phyloP scores from a whole-genome alignment of 1,140 invertebrate species.

The Xylocopa sonorina region DNA sequence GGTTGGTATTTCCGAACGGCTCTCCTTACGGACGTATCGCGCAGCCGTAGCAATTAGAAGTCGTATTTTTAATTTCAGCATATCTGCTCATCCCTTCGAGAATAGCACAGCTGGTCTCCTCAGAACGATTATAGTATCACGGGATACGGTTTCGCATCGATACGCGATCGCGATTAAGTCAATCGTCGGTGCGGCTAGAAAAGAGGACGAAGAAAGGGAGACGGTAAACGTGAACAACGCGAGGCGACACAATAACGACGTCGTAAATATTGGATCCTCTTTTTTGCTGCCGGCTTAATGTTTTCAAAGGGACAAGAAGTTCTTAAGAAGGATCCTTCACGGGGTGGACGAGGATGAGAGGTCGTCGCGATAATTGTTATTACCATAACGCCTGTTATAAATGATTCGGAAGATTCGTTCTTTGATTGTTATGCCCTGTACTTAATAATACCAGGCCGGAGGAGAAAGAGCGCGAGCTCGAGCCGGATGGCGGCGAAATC shows the following conservation, averaged over 20 bases:
- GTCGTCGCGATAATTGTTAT: constrained; percentile 68
- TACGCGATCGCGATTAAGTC: neutral
- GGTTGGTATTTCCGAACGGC: neutral
- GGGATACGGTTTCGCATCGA: too few relatives aligned
- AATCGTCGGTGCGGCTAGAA: neutral
- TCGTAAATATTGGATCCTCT: constrained; percentile 1
- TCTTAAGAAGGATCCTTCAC: neutral
- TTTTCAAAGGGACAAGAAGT: constrained; percentile 11
- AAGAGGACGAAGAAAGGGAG: too few relatives aligned
- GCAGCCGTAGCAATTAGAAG: constrained; percentile 2
- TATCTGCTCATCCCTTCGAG: neutral
- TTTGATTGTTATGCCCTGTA: constrained; percentile 71
- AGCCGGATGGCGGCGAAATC: constrained; percentile 58
- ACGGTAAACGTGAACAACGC: neutral
- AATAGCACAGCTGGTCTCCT: constrained; percentile 11
- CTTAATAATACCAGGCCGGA: constrained; percentile 63
- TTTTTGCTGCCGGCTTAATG: neutral
- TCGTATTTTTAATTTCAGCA: constrained; percentile 7
- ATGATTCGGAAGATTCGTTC: constrained; percentile 70
- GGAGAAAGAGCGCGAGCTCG: neutral
- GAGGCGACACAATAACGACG: too few relatives aligned
- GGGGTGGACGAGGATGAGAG: neutral
- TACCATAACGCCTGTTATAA: constrained; percentile 68
- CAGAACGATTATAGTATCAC: neutral
- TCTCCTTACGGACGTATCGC: constrained; percentile 14